phyloP scores from a whole-genome alignment of 30 jellyfish, hydroid and myxozoan genomes.

The Aurelia sp. region DNA sequence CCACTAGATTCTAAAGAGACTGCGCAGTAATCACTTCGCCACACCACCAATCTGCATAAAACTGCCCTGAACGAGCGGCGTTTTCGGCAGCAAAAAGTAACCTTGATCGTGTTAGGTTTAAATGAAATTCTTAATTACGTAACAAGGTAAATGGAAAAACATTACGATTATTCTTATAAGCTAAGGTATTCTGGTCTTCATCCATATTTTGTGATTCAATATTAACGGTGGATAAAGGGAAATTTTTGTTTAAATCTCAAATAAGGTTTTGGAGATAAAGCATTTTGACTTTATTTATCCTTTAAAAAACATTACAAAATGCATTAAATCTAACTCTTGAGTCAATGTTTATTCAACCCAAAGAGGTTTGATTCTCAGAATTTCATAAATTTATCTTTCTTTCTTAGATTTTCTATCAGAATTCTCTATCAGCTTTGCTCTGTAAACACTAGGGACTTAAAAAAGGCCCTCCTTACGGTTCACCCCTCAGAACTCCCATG shows the following conservation, averaged over 20 bases:
- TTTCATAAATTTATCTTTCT: background rate
- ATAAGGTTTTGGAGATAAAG: background rate
- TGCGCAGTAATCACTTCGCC: too few species aligned
- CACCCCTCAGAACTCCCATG: too few species aligned
- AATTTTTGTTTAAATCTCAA: constrained; percentile 2
- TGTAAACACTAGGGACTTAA: too few species aligned
- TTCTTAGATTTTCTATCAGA: background rate
- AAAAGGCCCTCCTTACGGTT: too few species aligned
- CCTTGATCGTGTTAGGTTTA: too few species aligned
- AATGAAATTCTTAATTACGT: background rate
- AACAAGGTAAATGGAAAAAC: background rate
- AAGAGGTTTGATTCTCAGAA: background rate
- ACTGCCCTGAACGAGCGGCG: too few species aligned
- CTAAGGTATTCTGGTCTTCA: background rate
- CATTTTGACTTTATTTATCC: background rate
- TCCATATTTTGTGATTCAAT: background rate
- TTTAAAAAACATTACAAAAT: background rate
- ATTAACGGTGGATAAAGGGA: background rate
- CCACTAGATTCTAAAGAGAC: too few species aligned
- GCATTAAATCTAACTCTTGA: background rate
- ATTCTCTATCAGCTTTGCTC: background rate
- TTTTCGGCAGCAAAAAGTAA: too few species aligned
- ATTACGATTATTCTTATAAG: constrained; percentile 4
- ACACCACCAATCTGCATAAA: too few species aligned
- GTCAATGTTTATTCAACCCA: constrained; percentile 5